Evolutionary conservation across 2,888 invertebrate species (phyloP).

Genomic region (Neoitamus cyanurus): DNA sequence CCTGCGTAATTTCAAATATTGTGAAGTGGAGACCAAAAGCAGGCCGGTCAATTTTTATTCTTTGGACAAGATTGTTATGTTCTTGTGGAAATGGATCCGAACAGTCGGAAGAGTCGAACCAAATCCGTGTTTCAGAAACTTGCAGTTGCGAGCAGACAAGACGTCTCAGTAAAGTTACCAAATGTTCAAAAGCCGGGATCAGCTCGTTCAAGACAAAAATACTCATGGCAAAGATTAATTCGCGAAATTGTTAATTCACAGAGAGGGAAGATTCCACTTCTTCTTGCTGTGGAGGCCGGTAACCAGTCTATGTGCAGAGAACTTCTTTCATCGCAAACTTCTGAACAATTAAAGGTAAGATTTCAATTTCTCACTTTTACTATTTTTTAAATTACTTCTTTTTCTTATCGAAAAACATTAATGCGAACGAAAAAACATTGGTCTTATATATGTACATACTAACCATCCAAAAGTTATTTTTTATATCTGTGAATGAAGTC

Average conservation of each 20-base stretch:
- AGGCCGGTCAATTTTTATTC: not conserved
- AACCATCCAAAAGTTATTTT: too few relatives aligned
- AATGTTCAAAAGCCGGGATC: conserved; percentile 21
- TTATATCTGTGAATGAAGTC: too few relatives aligned
- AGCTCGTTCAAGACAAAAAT: conserved; percentile 54
- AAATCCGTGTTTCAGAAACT: conserved; percentile 65
- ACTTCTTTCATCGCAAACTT: conserved; percentile 86
- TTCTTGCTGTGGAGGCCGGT: conserved; percentile 93
- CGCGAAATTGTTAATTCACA: conserved; percentile 72
- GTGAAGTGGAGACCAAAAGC: not conserved
- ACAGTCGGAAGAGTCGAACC: conserved; percentile 37
- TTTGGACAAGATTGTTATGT: not conserved
- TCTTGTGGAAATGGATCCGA: conserved; percentile 19
- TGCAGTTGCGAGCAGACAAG: conserved; percentile 65
- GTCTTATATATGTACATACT: not conserved
- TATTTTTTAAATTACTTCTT: not conserved
- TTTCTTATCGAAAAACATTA: not conserved
- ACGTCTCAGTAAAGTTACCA: not conserved
- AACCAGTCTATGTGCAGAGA: conserved; percentile 96
- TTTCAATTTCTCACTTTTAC: not conserved
- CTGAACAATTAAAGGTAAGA: conserved; percentile 83
- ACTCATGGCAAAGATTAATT: conserved; percentile 70
- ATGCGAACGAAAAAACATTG: not conserved
- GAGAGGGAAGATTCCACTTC: conserved; percentile 93
- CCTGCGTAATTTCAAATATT: not conserved